Evolutionary conservation across 2,113 vertebrate species (phyloP), one percentile per base, ranked within the genome.

Genomic region (Leucosticte australis): DNA sequence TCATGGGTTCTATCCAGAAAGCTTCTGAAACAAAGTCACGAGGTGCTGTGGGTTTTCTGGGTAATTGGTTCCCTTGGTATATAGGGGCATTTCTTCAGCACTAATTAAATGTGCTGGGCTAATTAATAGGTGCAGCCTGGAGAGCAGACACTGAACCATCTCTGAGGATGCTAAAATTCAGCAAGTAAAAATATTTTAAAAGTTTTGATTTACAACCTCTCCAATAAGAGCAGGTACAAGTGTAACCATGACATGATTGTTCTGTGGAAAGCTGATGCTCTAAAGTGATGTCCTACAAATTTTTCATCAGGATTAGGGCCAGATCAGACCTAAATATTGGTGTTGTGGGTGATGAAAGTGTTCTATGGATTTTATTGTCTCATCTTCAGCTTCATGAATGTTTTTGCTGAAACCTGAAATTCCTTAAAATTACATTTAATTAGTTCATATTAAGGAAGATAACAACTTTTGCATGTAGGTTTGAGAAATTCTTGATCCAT

Each of bases 171-270:
- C 47, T 49, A 28, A 79, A 84, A 85, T 50, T 31, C 33, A 77
- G 44, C 64, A 70, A 52, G 18, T 65, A 70, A 60, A 37, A 15
- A 3, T 26, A 24, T 16, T 71, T 21, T 11, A 5, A 26, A 19
- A 44, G 3, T 41, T 83, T 89, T 3, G 1, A 11, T 83, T 55
- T 37, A 44, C 37, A 80, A 63, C 7, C 41, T 73, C 28, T 42
- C 13, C 0, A 2, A 5, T 41, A 49, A 69, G 28, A 41, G 13
- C 8, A 37, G 15, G 13, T 7, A 56, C 5, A 35, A 24, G 5
- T 24, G 3, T 42, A 35, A n/a, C 50, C 13, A 17, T 13, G 15
- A 12, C 4, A 3, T 18, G 21, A 44, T 55, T 64, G 10, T 35
- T 90, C 21, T 1, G 0, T 16, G 53, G 47, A 46, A 84, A 50